Evolutionary conservation across 1,140 invertebrate genomes (phyloP), one percentile per base, ranked within the genome.

Genomic region (Sipha flava): DNA sequence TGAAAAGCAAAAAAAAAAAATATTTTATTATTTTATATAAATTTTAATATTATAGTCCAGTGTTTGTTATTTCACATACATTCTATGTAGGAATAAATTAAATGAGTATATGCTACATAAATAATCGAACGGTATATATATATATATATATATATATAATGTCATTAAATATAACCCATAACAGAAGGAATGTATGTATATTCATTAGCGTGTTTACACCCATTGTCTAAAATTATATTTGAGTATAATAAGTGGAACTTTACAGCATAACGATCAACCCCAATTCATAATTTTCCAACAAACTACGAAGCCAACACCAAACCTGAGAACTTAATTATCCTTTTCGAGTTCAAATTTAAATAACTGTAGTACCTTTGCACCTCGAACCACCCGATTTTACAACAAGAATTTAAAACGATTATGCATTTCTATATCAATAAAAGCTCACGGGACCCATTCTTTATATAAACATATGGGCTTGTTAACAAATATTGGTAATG

Each of bases 271-370:
- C 37, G 64, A 43, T 66, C 64, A 66, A 66, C 64, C 64, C 64
- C 34, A 26, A 43, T 7, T 37, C 37, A 66, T 40, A 66, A 66
- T 66, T 43, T 66, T 14, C 37, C 21, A 43, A 43, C 40, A 47
- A 70, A 47, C 66, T 43, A n/a, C 40, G 3, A 14, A 29, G 16
- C 23, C 40, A 29, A 47, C 64, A 66, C 66, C 43, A 47, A 47
- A 45, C 23, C 40, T 23, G 66, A 47, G 66, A 70, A 70, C 66
- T 70, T 70, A 70, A 70, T 70, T 70, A 70, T 70, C 66, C 66
- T 70, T 70, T 70, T 70, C 66, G 66, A 70, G 14, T 66, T 43
- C 21, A 66, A 70, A 70, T 70, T 70, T 70, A 70, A 70, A 70
- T 70, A 70, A 70, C 40, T 47, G 47, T 23, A 26, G 23, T 68